phyloP scores from a whole-genome alignment of 2,797 vertebrate genomes.

The Dendrocincla tyrannina region DNA sequence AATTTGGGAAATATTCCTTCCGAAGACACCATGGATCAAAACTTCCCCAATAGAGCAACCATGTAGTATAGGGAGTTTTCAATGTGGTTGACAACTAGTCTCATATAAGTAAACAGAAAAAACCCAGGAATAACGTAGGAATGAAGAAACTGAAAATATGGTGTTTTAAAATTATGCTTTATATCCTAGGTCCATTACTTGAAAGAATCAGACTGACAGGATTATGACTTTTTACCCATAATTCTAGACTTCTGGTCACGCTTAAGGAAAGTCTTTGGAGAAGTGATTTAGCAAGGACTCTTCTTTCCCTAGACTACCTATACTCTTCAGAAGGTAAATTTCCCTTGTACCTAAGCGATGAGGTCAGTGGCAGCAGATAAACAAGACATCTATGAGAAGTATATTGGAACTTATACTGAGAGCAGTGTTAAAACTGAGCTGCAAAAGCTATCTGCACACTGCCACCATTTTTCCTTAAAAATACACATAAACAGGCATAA shows the following conservation, averaged over 20 bases:
- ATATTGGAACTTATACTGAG: background rate
- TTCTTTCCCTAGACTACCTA: background rate
- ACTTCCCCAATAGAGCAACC: background rate
- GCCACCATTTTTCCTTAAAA: background rate
- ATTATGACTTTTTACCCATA: background rate
- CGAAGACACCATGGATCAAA: background rate
- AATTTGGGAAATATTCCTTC: background rate
- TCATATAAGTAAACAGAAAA: background rate
- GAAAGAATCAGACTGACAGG: background rate
- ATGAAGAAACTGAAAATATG: background rate
- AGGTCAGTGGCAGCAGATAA: background rate
- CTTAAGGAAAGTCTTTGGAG: background rate
- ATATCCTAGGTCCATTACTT: background rate
- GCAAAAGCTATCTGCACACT: background rate
- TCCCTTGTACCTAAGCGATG: background rate
- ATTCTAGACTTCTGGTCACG: background rate
- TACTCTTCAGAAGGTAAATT: background rate
- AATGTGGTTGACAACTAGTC: background rate
- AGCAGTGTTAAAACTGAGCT: background rate
- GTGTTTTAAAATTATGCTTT: background rate
- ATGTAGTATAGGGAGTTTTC: background rate
- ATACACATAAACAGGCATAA: background rate
- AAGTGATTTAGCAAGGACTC: background rate
- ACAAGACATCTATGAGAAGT: background rate
- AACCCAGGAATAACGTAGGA: background rate